phyloP scores from a whole-genome alignment of 2,888 invertebrate genomes.

The Torymus texanus region DNA sequence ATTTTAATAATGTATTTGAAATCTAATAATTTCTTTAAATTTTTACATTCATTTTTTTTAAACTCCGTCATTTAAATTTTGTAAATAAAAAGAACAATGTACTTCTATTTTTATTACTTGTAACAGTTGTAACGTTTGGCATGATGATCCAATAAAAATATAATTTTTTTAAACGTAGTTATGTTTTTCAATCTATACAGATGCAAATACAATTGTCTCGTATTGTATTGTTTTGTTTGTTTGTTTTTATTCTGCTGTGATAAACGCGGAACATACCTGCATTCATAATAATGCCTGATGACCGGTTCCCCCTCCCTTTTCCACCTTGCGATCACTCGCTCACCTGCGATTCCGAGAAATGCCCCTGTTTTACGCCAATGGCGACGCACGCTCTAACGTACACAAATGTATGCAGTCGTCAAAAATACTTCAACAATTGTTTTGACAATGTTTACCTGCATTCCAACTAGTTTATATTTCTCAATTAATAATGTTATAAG shows the following conservation, averaged over 20 bases:
- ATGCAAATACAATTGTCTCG: too few species aligned
- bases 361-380: conserved; percentile 31
- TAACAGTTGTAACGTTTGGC: too few species aligned
- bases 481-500: too few species aligned
- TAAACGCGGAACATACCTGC: conserved; percentile 5
- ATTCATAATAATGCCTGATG: neutral
- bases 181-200: too few species aligned
- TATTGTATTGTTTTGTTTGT: too few species aligned
- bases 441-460: neutral
- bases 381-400: neutral
- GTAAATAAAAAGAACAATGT: neutral
- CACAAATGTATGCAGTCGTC: neutral
- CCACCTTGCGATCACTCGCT: neutral
- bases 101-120: too few species aligned
- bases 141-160: too few species aligned
- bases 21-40: conserved; percentile 47
- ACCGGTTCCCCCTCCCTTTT: conserved; percentile 9
- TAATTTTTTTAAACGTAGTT: too few species aligned
- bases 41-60: conserved; percentile 50
- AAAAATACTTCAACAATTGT: neutral
- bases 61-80: neutral
- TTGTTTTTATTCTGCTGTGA: neutral
- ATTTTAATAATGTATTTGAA: conserved; percentile 42
- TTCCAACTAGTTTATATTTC: too few species aligned
- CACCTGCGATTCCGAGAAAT: neutral